These are phyloP conservation scores for Arrhamphus sclerolepis DNA, from an alignment of 2,797 vertebrate species.

Conservation along the genomic window DNA sequence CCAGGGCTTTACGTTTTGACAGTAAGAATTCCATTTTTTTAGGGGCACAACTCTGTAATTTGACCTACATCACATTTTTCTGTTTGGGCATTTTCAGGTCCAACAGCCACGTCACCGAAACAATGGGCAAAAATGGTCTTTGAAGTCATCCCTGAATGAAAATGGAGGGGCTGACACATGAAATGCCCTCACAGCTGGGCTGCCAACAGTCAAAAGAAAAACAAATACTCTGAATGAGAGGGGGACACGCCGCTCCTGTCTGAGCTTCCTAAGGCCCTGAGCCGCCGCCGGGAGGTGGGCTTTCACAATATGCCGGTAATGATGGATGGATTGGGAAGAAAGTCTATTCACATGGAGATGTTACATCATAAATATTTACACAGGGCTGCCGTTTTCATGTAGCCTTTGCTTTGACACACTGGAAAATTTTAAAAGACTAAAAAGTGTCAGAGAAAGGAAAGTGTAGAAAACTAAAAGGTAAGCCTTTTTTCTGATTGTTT, in stretches of 20 bases:
- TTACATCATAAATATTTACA: constrained; percentile 98
- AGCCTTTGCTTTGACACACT: constrained; percentile 84
- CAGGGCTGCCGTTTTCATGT: constrained; percentile 91
- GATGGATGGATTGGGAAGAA: constrained; percentile 94
- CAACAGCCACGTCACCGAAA: constrained; percentile 89
- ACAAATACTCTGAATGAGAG: constrained; percentile 89
- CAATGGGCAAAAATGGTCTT: constrained; percentile 92
- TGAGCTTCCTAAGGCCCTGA: constrained; percentile 85
- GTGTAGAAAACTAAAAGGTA: constrained; percentile 50
- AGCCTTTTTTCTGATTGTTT: constrained; percentile 45
- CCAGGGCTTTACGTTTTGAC: constrained; percentile 84
- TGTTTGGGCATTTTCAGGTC: constrained; percentile 95
- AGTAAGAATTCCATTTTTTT: constrained; percentile 87
- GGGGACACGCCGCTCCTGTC: constrained; percentile 90
- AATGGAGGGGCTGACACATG: constrained; percentile 86
- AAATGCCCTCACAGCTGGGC: constrained; percentile 86
- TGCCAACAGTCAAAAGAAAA: constrained; percentile 90
- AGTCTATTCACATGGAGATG: constrained; percentile 91
- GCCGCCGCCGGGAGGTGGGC: constrained; percentile 84
- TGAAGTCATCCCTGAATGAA: constrained; percentile 91
- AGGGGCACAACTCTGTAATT: constrained; percentile 85
- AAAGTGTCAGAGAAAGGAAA: constrained; percentile 61
- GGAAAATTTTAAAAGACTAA: constrained; percentile 73
- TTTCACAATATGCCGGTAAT: constrained; percentile 87
- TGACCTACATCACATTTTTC: constrained; percentile 96